These are phyloP conservation scores for Arrhamphus sclerolepis DNA, from an alignment of 2,797 vertebrate genomes.

Conservation along the genomic window DNA sequence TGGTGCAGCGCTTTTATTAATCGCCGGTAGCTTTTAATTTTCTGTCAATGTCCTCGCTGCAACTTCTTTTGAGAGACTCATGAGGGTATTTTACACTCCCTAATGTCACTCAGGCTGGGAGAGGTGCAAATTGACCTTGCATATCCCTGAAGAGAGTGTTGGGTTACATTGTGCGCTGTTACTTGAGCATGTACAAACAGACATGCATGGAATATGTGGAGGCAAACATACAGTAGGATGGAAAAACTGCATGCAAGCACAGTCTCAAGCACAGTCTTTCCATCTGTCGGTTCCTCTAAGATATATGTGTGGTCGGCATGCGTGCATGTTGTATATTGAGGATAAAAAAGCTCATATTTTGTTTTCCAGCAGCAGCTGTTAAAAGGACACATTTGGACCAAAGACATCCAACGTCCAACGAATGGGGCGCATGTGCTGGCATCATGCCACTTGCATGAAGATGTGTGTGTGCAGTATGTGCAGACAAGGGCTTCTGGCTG, in stretches of 20 bases:
- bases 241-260: slow-evolving; percentile 25
- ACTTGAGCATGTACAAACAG: slow-evolving; percentile 69
- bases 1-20: not conserved
- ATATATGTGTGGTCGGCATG: not conserved
- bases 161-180: slow-evolving; percentile 56
- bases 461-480: slow-evolving; percentile 12
- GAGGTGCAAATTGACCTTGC: slow-evolving; percentile 73
- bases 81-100: slow-evolving; percentile 38
- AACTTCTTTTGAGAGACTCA: slow-evolving; percentile 31
- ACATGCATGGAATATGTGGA: slow-evolving; percentile 62
- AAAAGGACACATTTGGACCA: slow-evolving; percentile 15
- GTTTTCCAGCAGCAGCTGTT: slow-evolving; percentile 24
- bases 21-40: slow-evolving; percentile 12
- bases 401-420: slow-evolving; percentile 9
- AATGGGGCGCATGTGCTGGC: slow-evolving; percentile 1
- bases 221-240: slow-evolving; percentile 29
- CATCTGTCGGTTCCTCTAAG: slow-evolving; percentile 15
- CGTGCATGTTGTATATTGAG: slow-evolving; percentile 8
- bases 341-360: not conserved
- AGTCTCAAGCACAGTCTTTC: slow-evolving; percentile 6
- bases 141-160: slow-evolving; percentile 54
- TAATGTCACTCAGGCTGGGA: slow-evolving; percentile 38
- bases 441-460: slow-evolving; percentile 2
- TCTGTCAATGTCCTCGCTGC: slow-evolving; percentile 3
- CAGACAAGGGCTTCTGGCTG: slow-evolving; percentile 6